Base-by-base conservation (phyloP, 2,797 vertebrate species). In the Philypnodon macrostomus region DNA sequence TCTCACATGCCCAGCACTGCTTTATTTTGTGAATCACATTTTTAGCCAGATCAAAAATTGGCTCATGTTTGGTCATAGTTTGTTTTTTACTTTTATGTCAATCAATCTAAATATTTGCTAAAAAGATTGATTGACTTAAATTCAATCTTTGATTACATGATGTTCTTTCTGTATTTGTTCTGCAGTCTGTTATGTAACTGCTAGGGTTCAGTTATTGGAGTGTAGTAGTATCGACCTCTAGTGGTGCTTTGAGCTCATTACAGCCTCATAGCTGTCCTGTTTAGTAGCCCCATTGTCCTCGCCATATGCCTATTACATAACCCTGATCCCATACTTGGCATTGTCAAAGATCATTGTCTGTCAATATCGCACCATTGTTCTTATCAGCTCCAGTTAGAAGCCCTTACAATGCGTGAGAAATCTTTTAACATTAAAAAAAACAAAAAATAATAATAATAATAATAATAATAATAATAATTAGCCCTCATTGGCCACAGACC, bases 111-210 rank as follows among this genome's bases (percentile, higher is more conserved):
- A n/a, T n/a, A n/a, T n/a, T n/a, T n/a, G n/a, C n/a, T n/a, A n/a
- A n/a, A n/a, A n/a, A n/a, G n/a, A n/a, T n/a, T n/a, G n/a, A n/a
- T n/a, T n/a, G n/a, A n/a, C n/a, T n/a, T n/a, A n/a, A n/a, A n/a
- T n/a, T n/a, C n/a, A n/a, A n/a, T n/a, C n/a, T n/a, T n/a, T n/a
- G n/a, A n/a, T n/a, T n/a, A n/a, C n/a, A n/a, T n/a, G 3, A 13
- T 24, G 12, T 40, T 40, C 5, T 39, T 37, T 19, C 21, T 23
- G 21, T 37, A 65, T 76, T 62, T 72, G 69, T 64, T 49, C 39
- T 32, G 1, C 55, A 24, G 53, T 48, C 73, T 77, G 67, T 84
- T 84, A 80, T 55, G 70, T 70, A 82, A 85, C 67, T 18, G 40
- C 37, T 53, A 45, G 29, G 19, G 24, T 69, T 59, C 48, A 4